Evolutionary conservation across 2,113 vertebrate genomes (phyloP), one percentile per base, ranked within the genome.

Genomic region (Gymnorhina tibicen): DNA sequence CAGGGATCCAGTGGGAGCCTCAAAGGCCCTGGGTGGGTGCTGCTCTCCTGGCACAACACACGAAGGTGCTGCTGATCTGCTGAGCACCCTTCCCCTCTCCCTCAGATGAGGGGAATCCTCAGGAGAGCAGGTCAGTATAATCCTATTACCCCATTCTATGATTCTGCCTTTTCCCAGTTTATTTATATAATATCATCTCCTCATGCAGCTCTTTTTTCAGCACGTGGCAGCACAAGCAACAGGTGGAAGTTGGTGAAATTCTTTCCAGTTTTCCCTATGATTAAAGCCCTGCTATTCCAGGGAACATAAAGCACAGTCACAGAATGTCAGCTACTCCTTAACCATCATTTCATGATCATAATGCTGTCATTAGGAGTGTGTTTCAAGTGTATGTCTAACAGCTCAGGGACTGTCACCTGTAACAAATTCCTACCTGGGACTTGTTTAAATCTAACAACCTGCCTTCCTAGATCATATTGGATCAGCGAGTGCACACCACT

Each of bases 1-100:
- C 52, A 10, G 4, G 13, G 62, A 0, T 2, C 2, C 0, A 1
- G 30, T 11, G 49, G 9, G 21, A 55, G 16, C 12, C 37, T 13
- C 41, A 10, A 11, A 18, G 58, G n/a, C 16, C 19, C 35, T 17
- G 39, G 18, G 1, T 20, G 46, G 30, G 42, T 32, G 16, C n/a
- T 13, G 16, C 52, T 26, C 20, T 62, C 64, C 42, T 10, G 28
- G 69, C 49, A 44, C 16, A 26, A 13, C 23, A 7, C 50, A 20
- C 4, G 6, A 14, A 63, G 0, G 13, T 30, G 59, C 32, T 81
- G 37, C 46, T 4, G 3, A 15, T 1, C 7, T 42, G 56, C 56
- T 47, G 85, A 62, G 66, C 58, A 10, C 11, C 56, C 58, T 49
- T 64, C 17, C 13, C 49, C 10, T 62, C 15, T n/a, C 46, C 53